Percentiles rank a stretch among this genome's conserved stretches.
Evolutionary conservation across 2,113 vertebrate species (phyloP).

Genomic region (Crotalus helleri): DNA sequence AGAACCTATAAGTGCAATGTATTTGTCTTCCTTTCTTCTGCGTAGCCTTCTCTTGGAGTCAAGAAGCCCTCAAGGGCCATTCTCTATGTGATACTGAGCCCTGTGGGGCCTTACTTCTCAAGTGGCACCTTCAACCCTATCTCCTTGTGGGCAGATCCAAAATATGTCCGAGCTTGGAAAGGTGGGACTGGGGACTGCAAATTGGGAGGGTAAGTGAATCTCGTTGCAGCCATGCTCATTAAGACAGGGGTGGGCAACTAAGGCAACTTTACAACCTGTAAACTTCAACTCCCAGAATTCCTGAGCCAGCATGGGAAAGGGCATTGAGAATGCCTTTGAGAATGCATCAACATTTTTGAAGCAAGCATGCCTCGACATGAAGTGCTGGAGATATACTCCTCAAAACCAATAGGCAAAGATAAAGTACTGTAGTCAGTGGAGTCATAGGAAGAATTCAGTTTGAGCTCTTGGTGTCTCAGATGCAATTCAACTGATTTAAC

Average conservation of each 20-base stretch:
- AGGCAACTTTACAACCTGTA: background rate
- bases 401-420: background rate
- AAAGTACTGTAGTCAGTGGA: background rate
- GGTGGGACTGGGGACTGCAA: slow-evolving; percentile 92
- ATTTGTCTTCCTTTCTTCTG: background rate
- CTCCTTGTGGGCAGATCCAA: slow-evolving; percentile 86
- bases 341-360: background rate
- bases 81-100: slow-evolving; percentile 83
- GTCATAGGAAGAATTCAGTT: background rate
- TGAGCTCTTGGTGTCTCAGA: background rate
- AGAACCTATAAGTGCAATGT: background rate
- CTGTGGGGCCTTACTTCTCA: slow-evolving; percentile 84
- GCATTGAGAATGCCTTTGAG: background rate
- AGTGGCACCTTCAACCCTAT: slow-evolving; percentile 70
- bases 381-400: background rate
- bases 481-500: too few species aligned
- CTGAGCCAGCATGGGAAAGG: background rate
- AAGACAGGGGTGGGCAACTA: background rate
- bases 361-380: background rate
- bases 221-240: background rate
- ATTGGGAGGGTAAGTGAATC: slow-evolving; percentile 81
- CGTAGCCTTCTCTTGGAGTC: slow-evolving; percentile 80
- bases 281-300: background rate
- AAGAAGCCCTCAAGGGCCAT: slow-evolving; percentile 78
- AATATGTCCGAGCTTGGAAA: slow-evolving; percentile 85